Evolutionary conservation across 2,888 invertebrate genomes (phyloP).

Genomic region (Phymatocera aterrima): DNA sequence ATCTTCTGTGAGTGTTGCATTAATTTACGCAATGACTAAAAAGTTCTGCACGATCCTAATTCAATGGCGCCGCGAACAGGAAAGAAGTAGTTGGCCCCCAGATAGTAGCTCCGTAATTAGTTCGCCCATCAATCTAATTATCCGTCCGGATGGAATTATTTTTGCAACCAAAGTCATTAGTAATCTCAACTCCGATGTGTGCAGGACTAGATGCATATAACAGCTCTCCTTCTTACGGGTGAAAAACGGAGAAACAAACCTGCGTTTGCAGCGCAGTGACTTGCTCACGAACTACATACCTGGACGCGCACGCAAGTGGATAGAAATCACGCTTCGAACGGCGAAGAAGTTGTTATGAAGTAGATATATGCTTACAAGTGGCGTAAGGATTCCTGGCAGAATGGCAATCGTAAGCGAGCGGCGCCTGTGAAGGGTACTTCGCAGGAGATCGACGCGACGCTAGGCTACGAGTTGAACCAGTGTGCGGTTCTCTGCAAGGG

Average conservation of each 20-base stretch:
- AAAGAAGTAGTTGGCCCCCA: slow-evolving; percentile 49
- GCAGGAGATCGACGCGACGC: neutral
- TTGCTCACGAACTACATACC: slow-evolving; percentile 3
- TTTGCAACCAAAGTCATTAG: slow-evolving; percentile 26
- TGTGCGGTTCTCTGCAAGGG: neutral
- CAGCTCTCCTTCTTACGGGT: slow-evolving; percentile 15
- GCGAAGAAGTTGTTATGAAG: slow-evolving; percentile 21
- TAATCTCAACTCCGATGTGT: neutral
- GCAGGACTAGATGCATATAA: neutral
- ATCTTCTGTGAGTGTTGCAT: neutral
- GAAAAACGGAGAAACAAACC: neutral
- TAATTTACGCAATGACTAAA: neutral
- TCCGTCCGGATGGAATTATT: slow-evolving; percentile 54
- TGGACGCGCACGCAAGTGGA: slow-evolving; percentile 9
- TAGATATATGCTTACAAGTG: neutral
- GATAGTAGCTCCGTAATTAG: slow-evolving; percentile 54
- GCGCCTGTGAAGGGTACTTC: neutral
- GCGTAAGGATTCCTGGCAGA: slow-evolving; percentile 4
- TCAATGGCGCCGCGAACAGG: slow-evolving; percentile 42
- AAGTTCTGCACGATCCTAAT: neutral
- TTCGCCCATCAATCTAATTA: slow-evolving; percentile 56
- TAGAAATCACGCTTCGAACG: slow-evolving; percentile 13
- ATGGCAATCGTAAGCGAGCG: slow-evolving; percentile 12
- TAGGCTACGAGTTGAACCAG: neutral
- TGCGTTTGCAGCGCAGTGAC: neutral